A percentile compares a stretch with the other conserved stretches of the same genome.
Evolutionary conservation across 2,113 vertebrate genomes (phyloP).

Genomic region (Chelonoidis abingdonii): DNA sequence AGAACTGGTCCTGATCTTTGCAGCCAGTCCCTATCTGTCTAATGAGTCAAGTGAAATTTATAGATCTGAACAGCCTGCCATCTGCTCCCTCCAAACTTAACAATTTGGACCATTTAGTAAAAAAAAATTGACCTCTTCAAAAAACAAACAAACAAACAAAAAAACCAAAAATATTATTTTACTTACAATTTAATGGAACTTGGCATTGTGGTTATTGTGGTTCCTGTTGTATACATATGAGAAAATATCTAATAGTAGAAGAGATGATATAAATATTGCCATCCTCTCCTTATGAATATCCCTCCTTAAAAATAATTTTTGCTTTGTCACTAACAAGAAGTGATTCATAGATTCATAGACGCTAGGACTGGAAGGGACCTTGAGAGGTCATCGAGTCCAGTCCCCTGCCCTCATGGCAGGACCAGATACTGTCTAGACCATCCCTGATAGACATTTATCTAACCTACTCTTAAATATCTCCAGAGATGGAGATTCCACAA

Average conservation of each 20-base stretch:
- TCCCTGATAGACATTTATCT: no score
- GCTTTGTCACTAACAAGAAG: background rate
- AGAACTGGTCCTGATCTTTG: background rate
- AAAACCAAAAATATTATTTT: background rate
- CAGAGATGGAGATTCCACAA: no score
- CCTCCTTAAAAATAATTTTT: background rate
- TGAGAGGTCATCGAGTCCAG: no score
- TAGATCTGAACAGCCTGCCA: background rate
- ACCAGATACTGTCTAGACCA: no score
- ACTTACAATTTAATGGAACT: background rate
- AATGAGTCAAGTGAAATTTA: background rate
- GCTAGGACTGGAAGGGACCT: no score
- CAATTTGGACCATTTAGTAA: background rate
- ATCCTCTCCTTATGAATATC: background rate
- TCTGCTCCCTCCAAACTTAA: background rate
- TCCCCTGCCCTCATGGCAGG: no score
- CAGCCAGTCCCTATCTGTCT: background rate
- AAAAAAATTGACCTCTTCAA: background rate
- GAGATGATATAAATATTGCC: background rate
- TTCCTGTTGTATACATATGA: background rate
- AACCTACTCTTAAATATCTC: no score
- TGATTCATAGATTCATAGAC: background rate
- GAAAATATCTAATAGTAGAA: background rate
- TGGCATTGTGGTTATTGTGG: background rate
- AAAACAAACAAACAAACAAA: background rate